Evolutionary conservation across 2,113 vertebrate genomes (phyloP).

Genomic region (Helogale parvula): DNA sequence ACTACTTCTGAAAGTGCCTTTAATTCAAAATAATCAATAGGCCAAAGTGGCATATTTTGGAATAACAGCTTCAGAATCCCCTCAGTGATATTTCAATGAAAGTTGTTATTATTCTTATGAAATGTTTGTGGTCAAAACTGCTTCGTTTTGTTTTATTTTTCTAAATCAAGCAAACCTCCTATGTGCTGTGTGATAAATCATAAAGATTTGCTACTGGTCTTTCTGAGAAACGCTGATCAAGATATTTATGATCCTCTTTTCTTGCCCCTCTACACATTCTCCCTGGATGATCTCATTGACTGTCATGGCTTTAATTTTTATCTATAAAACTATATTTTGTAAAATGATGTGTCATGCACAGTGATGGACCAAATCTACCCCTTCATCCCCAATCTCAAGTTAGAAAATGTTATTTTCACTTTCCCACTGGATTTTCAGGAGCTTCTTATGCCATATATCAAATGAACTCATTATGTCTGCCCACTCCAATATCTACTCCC

Average conservation of each 20-base stretch:
- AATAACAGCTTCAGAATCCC: background rate
- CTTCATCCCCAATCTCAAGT: background rate
- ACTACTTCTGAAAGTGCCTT: background rate
- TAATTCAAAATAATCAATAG: background rate
- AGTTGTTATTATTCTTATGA: background rate
- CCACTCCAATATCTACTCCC: background rate
- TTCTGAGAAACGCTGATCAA: background rate
- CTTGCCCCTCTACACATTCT: background rate
- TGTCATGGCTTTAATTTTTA: background rate
- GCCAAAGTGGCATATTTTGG: background rate
- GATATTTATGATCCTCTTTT: background rate
- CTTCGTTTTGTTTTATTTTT: background rate
- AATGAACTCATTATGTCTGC: background rate
- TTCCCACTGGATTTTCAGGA: background rate
- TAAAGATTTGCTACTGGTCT: background rate
- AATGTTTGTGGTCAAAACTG: background rate
- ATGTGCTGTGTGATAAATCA: background rate
- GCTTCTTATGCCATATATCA: background rate
- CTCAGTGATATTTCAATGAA: background rate
- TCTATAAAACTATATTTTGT: background rate
- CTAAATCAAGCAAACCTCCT: background rate
- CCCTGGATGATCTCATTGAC: background rate
- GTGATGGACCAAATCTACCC: background rate
- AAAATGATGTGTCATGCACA: background rate
- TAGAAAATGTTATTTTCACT: slow-evolving; percentile 22